Evolutionary conservation across 2,113 vertebrate genomes (phyloP), one percentile per base, ranked within the genome.

Genomic region (Larimichthys polyactis): DNA sequence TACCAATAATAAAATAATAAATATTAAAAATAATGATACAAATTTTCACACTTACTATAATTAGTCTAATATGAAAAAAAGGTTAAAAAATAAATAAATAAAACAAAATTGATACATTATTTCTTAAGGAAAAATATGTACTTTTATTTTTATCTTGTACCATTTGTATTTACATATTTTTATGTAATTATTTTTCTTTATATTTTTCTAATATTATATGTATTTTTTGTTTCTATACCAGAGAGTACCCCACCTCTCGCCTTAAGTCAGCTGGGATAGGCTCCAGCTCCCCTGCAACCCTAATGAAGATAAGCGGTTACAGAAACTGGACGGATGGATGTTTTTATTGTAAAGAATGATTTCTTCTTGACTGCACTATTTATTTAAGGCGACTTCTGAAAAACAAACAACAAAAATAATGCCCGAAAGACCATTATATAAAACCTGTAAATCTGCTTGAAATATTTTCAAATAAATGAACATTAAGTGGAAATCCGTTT

Each of bases 391-490:
- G 32, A 32, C 36, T 40, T 36, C 36, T 11, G 16, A 62, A 1
- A 36, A 54, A 55, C 3, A 36, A 36, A 36, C 36, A 36, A 40
- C 40, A 2, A 55, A 72, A 78, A 46, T 20, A 55, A 8, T 62
- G 5, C 5, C 11, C 15, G 0, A 22, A 4, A 36, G 4, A 27
- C 32, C 1, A 64, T 71, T 29, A 27, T 12, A 73, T 2, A 14
- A 22, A 40, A 60, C 8, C 12, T 59, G 17, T 64, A 43, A 78
- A 58, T 60, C 17, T 46, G 43, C 52, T 51, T 57, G 8, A 55
- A 19, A 24, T 19, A 57, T 69, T 64, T 79, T 17, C 16, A 22
- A 29, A 79, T 72, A 15, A 66, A 67, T 10, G 1, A 22, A 64
- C 16, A 66, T 12, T 0, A 55, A 48, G 27, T 74, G n/a, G 27